Evolutionary conservation across 2,888 invertebrate genomes (phyloP), one percentile per base, ranked within the genome.

Genomic region (Campoplex nolae): DNA sequence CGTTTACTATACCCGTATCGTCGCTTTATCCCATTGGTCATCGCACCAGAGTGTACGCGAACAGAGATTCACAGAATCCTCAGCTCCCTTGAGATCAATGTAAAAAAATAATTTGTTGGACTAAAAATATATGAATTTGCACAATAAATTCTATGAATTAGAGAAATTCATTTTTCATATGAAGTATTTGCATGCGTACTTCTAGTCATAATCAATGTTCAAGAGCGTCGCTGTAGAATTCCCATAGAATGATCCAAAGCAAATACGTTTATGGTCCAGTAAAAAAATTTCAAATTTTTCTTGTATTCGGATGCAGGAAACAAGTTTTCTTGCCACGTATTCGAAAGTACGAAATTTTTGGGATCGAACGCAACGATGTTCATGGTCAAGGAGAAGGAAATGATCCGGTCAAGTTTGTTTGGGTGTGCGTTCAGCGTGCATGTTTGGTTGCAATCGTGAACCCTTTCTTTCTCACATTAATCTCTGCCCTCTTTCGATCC

Each of bases 301-400:
- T 6, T 6, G 42, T 54, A 11, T 74, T 38, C 7, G 11, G 38
- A 56, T 32, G 1, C 11, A 35, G 23, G 54, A 13, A 54, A 38
- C 13, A 56, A 56, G n/a, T 74, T 56, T 56, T 56, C 38, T 38
- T 56, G 32, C 16, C 23, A 70, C 68, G 45, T 11, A 45, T 45
- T 45, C 42, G 23, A 32, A 38, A 68, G 67, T 56, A 16, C 35
- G 75, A 16, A 75, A 82, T 68, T 75, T n/a, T 62, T 35, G 28
- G 11, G 0, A 76, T 28, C 32, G 38, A 77, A 71, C 70, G 7
- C 23, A 23, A 42, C 56, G 48, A 83, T 71, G 77, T 73, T 28
- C 56, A 74, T 78, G 56, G 67, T 67, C 68, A 18, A 42, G 23
- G 73, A 68, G 58, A 7, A 51, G 23, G 42, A 76, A 58, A n/a